Evolutionary conservation across 2,797 vertebrate species (phyloP).

Genomic region (Amphiprion clarkii): DNA sequence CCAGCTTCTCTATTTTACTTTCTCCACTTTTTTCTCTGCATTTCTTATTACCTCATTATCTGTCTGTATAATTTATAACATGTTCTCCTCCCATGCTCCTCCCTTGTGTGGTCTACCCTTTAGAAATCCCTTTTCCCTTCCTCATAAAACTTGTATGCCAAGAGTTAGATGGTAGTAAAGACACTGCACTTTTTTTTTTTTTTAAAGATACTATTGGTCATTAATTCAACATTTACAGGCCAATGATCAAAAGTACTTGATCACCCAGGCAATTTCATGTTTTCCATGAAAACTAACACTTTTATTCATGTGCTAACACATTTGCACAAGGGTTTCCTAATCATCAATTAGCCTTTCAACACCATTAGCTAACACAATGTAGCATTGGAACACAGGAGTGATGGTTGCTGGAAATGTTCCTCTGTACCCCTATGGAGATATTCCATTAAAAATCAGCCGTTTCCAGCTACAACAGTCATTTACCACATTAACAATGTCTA

Average conservation of each 20-base stretch:
- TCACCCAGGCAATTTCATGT: too few species aligned
- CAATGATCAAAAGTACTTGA: not conserved
- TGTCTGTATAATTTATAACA: constrained; percentile 5
- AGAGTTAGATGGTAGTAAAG: constrained; percentile 17
- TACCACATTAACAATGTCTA: too few species aligned
- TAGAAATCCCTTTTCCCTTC: constrained; percentile 8
- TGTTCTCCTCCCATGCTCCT: not conserved
- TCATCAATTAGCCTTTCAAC: too few species aligned
- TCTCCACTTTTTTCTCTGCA: constrained; percentile 2
- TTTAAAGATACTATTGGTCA: not conserved
- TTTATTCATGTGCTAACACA: too few species aligned
- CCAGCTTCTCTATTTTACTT: constrained; percentile 26
- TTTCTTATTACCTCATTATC: not conserved
- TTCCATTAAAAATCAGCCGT: too few species aligned
- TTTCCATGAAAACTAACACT: too few species aligned
- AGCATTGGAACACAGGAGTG: too few species aligned
- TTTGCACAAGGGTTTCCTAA: too few species aligned
- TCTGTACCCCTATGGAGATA: too few species aligned
- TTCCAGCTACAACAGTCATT: too few species aligned
- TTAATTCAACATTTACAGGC: not conserved
- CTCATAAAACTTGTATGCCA: constrained; percentile 14
- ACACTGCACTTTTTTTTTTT: not conserved
- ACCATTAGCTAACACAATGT: too few species aligned
- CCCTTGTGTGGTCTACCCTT: constrained; percentile 5
- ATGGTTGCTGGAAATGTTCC: too few species aligned